A percentile compares a stretch with the other conserved stretches of the same genome.
Evolutionary conservation across 2,113 vertebrate genomes (phyloP).

Genomic region (Chaenogobius annularis): DNA sequence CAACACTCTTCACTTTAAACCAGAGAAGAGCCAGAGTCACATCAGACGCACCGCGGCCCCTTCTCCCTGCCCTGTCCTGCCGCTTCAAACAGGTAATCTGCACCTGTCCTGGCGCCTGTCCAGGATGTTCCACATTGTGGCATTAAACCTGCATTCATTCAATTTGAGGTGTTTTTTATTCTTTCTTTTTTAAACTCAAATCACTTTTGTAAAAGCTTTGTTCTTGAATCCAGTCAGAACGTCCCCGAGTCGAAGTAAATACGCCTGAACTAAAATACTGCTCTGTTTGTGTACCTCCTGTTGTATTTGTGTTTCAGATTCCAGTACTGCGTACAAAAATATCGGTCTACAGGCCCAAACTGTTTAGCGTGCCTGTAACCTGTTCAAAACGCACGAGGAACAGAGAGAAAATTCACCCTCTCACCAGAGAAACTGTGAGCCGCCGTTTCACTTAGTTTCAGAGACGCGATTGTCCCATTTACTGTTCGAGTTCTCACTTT

Average conservation of each 20-base stretch:
- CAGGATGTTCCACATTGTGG: too few relatives aligned
- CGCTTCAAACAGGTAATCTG: constrained; percentile 44
- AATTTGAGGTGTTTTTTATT: too few relatives aligned
- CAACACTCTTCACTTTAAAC: constrained; percentile 63
- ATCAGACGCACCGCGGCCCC: constrained; percentile 49
- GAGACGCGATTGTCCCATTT: too few relatives aligned
- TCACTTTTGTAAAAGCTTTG: too few relatives aligned
- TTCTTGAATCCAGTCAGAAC: too few relatives aligned
- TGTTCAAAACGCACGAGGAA: constrained; percentile 59
- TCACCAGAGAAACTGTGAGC: constrained; percentile 66
- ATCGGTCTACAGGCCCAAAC: constrained; percentile 63
- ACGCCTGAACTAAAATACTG: too few relatives aligned
- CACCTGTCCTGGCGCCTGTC: too few relatives aligned
- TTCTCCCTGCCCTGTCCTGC: constrained; percentile 61
- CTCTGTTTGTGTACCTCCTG: too few relatives aligned
- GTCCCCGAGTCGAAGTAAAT: too few relatives aligned
- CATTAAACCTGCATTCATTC: too few relatives aligned
- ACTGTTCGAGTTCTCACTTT: too few relatives aligned
- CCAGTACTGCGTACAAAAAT: constrained; percentile 72
- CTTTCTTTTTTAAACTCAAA: neutral
- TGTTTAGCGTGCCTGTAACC: constrained; percentile 26
- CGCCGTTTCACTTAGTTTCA: too few relatives aligned
- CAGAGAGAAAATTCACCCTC: constrained; percentile 48
- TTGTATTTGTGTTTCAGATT: constrained; percentile 53
- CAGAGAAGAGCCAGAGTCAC: constrained; percentile 26